Conservation (phyloP, 2,888 invertebrate species). For the Drosophila niveifrons region DNA sequence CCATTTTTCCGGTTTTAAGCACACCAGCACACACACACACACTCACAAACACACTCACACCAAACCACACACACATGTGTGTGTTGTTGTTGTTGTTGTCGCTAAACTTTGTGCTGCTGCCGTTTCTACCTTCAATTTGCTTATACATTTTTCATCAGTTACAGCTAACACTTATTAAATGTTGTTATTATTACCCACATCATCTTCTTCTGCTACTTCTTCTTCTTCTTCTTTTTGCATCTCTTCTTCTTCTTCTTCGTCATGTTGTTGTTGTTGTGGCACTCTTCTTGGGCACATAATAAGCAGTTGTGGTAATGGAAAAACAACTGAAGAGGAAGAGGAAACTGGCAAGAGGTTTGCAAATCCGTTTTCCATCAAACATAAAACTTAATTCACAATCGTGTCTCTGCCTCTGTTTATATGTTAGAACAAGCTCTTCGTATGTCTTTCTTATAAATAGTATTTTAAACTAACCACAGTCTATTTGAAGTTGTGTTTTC, state of each 20-base stretch:
- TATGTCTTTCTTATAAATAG: too few relatives aligned
- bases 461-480: too few relatives aligned
- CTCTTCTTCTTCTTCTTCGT: neutral
- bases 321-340: neutral
- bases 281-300: conserved; percentile 9
- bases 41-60: conserved; percentile 1
- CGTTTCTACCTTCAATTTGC: conserved; percentile 49
- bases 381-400: neutral
- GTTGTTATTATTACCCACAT: conserved; percentile 24
- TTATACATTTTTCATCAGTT: conserved; percentile 64
- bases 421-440: too few relatives aligned
- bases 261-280: too few relatives aligned
- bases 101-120: conserved; percentile 6
- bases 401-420: neutral
- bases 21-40: conserved; percentile 46
- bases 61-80: conserved; percentile 1
- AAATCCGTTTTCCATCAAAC: conserved; percentile 7
- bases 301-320: conserved; percentile 12
- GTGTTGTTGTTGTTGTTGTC: conserved; percentile 16
- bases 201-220: neutral
- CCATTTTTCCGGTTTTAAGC: conserved; percentile 76
- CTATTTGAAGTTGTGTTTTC: too few relatives aligned
- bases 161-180: conserved; percentile 38
- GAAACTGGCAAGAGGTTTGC: neutral
- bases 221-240: neutral